A percentile compares a stretch with the other conserved stretches of the same genome.
These are phyloP conservation scores for Brachyalestes nurse DNA, from an alignment of 2,797 vertebrate species.

Conservation along the genomic window DNA sequence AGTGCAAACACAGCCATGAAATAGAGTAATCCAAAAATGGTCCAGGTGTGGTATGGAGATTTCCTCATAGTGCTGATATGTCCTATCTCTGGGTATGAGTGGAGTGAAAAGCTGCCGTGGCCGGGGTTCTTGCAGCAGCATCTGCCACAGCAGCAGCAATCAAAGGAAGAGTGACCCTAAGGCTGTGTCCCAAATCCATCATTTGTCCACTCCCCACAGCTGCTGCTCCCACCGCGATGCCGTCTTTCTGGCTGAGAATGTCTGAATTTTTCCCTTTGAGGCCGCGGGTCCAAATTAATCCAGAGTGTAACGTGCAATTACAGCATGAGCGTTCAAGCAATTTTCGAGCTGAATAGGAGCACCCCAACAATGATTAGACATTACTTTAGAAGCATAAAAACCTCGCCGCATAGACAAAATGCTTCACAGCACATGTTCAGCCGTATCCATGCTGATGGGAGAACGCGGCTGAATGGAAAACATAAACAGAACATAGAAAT, in stretches of 20 bases:
- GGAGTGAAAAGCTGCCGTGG: constrained; percentile 28
- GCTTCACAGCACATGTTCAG: not conserved
- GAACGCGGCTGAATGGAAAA: not conserved
- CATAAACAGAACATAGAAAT: not conserved
- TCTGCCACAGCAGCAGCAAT: constrained; percentile 11
- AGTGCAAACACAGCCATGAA: constrained; percentile 70
- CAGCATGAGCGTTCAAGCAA: not conserved
- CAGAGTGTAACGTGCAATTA: not conserved
- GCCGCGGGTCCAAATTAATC: constrained; percentile 1
- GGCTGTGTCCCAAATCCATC: constrained; percentile 28
- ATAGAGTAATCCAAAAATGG: constrained; percentile 72
- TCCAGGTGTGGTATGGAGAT: constrained; percentile 73
- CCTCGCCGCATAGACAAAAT: not conserved
- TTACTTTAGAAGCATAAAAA: not conserved
- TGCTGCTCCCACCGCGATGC: not conserved
- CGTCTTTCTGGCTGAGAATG: not conserved
- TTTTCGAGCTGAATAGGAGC: not conserved
- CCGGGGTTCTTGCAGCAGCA: constrained; percentile 31
- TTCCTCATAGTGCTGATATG: constrained; percentile 64
- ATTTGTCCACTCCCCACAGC: constrained; percentile 20
- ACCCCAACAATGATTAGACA: not conserved
- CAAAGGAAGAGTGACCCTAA: constrained; percentile 21
- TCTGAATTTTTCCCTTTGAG: not conserved
- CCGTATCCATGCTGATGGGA: no score
- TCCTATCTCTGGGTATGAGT: constrained; percentile 41